phyloP scores from a whole-genome alignment of 1,140 invertebrate genomes.

The Fopius arisanus region DNA sequence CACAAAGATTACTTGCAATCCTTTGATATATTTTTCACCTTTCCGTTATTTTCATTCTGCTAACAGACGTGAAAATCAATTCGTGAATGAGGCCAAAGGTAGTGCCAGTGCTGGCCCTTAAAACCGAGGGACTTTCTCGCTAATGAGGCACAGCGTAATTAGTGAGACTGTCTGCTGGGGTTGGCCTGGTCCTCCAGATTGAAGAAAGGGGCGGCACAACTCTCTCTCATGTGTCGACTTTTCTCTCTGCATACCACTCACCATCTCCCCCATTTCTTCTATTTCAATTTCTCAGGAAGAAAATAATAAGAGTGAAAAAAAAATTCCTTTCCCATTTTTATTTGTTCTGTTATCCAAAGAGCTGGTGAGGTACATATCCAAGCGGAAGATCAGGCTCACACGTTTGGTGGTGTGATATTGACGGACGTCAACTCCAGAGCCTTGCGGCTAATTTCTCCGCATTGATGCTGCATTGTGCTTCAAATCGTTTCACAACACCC shows the following conservation, averaged over 20 bases:
- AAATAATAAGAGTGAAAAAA: background rate
- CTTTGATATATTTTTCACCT: slow-evolving; percentile 1
- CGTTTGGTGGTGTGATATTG: slow-evolving; percentile 9
- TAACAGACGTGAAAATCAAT: slow-evolving; percentile 38
- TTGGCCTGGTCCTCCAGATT: background rate
- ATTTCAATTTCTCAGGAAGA: background rate
- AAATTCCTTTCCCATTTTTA: background rate
- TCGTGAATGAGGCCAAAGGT: slow-evolving; percentile 35
- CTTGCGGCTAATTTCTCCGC: slow-evolving; percentile 31
- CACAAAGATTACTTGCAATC: background rate
- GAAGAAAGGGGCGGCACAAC: background rate
- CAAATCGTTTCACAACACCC: slow-evolving; percentile 21
- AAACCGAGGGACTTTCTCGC: slow-evolving; percentile 47
- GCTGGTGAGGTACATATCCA: background rate
- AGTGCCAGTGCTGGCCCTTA: slow-evolving; percentile 42
- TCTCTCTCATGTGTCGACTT: background rate
- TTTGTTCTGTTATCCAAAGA: background rate
- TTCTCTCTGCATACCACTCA: slow-evolving; percentile 1
- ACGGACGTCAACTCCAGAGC: slow-evolving; percentile 27
- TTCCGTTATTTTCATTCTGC: slow-evolving; percentile 26
- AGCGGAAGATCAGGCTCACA: slow-evolving; percentile 21
- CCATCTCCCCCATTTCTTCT: background rate
- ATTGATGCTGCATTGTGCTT: slow-evolving; percentile 31
- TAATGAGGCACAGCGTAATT: slow-evolving; percentile 66
- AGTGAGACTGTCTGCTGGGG: slow-evolving; percentile 60